Conservation (phyloP, 2,113 vertebrate species). For the Ctenodactylus gundi region DNA sequence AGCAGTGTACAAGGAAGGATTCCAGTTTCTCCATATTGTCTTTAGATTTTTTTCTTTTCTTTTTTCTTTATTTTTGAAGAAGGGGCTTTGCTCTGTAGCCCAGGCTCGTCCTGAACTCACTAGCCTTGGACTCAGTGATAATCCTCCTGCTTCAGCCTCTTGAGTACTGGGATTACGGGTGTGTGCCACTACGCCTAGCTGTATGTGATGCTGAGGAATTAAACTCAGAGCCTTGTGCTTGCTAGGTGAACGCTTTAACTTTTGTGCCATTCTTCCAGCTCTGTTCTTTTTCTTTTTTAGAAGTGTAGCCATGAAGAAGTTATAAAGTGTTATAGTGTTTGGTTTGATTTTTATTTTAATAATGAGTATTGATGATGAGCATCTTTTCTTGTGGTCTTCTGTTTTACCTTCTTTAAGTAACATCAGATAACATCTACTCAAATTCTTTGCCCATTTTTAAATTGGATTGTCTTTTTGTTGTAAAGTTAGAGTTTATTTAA, state of each 20-base stretch:
- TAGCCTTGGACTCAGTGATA: no score
- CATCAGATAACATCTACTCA: background rate
- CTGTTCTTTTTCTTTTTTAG: background rate
- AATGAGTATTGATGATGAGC: background rate
- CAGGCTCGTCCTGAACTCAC: no score
- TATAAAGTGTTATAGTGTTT: background rate
- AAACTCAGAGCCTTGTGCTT: no score
- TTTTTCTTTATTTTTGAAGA: no score
- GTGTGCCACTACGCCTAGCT: no score
- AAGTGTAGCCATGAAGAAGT: background rate
- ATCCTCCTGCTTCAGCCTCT: no score
- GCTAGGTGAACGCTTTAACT: no score
- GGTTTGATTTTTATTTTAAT: background rate
- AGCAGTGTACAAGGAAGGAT: background rate
- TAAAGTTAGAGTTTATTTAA: background rate
- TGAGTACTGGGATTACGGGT: no score
- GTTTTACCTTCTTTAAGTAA: no score
- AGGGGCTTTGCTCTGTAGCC: no score
- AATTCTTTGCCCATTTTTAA: background rate
- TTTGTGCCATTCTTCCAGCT: no score
- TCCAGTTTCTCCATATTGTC: background rate
- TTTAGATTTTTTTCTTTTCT: background rate
- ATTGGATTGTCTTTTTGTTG: background rate
- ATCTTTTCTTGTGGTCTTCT: background rate
- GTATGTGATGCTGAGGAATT: no score